Percentiles rank a stretch among this genome's conserved stretches.
phyloP scores from a whole-genome alignment of 2,113 vertebrate genomes.

The Panthera leo region DNA sequence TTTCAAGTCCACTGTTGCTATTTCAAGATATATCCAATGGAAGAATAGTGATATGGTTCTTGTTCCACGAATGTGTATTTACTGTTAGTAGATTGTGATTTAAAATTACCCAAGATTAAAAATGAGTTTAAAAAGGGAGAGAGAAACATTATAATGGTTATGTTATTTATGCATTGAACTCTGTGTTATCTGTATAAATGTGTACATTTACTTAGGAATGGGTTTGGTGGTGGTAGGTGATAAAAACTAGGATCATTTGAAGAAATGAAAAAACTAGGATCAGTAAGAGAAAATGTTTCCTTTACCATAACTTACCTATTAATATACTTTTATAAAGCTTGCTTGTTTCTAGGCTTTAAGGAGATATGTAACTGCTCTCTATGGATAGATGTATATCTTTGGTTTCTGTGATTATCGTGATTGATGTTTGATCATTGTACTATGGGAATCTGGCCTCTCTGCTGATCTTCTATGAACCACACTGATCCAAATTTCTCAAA shows the following conservation, averaged over 20 bases:
- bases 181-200: constrained; percentile 56
- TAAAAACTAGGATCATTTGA: background rate
- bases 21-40: constrained; percentile 36
- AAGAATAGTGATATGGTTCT: constrained; percentile 51
- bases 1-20: constrained; percentile 33
- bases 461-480: background rate
- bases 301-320: constrained; percentile 5
- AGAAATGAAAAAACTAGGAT: constrained; percentile 30
- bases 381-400: background rate
- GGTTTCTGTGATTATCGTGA: constrained; percentile 27
- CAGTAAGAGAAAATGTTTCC: constrained; percentile 40
- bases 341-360: constrained; percentile 17
- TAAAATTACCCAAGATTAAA: constrained; percentile 54
- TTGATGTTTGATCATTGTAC: background rate
- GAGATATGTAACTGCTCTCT: background rate
- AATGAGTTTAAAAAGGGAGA: constrained; percentile 57
- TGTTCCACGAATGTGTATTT: constrained; percentile 55
- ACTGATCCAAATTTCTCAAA: background rate
- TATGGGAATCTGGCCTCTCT: constrained; percentile 2
- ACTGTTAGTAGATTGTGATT: constrained; percentile 57
- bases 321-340: constrained; percentile 34
- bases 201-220: constrained; percentile 24
- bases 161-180: constrained; percentile 46
- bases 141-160: constrained; percentile 50
- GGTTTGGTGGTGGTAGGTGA: background rate